Base-by-base conservation (phyloP, 2,888 invertebrate genomes). In the Temnothorax unifasciatus region DNA sequence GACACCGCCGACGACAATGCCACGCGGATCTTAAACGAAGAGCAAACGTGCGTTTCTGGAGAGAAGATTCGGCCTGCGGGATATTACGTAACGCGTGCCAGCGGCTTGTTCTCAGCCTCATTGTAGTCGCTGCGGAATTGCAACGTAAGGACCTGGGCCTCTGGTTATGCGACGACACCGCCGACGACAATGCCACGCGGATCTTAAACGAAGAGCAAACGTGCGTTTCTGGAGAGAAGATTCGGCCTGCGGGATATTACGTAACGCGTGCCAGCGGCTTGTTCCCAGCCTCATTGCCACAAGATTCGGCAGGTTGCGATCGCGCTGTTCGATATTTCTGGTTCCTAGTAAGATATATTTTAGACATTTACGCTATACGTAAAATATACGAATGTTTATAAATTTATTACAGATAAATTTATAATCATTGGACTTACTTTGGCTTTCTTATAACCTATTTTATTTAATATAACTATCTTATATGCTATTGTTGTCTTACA, bases 31-130 rank as follows among this genome's bases (percentile, higher is more conserved):
- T 34, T 38, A 18, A 73, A 3, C 6, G 79, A 73, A 9, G 92
- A 94, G 54, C 87, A 90, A 8, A 85, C 86, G 4, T 92, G 91
- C 54, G 84, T 93, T 4, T 92, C 79, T 8, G 95, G 94, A 44
- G 95, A 95, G 61, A 94, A 95, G 41, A 95, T 96, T 59, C 96
- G 97, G 93, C 97, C 98, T 0, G 95, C 97, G 0, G 99, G 99
- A 3, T 99, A 97, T 95, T 99, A 99, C 94, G 99, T 99, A 5
- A 97, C 97, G 89, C 96, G 98, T 59, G 95, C 97, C 8, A 97
- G 97, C 85, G 99, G 99, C 2, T 96, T 99, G 41, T 99, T 99
- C 95, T 99, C n/a, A n/a, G n/a, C n/a, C n/a, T n/a, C n/a, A n/a
- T n/a, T n/a, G n/a, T 99, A 59, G 98, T 99, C 71, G 99, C 99